Base-by-base conservation (phyloP, 2,113 vertebrate species). In the Zeus faber region DNA sequence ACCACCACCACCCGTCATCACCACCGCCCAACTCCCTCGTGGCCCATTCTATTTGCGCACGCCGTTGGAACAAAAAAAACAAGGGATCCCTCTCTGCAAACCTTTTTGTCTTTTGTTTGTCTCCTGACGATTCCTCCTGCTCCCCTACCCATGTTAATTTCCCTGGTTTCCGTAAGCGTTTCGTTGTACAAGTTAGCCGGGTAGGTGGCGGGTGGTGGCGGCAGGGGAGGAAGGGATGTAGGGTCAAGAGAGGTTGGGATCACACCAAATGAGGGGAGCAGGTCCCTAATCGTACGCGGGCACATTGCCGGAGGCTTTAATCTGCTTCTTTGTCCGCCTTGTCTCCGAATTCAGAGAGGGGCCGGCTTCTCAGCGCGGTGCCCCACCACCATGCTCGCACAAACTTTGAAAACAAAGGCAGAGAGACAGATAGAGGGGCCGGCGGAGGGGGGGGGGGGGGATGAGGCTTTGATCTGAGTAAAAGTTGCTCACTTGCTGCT, bases 61-160 rank as follows among this genome's bases (percentile, higher is more conserved):
- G 73, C 81, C 81, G 80, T 86, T 82, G 82, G 66, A 55, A 1
- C 51, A 79, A 65, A 69, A 82, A 74, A 72, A 62, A 58, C 62
- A n/a, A n/a, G n/a, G n/a, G n/a, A n/a, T n/a, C n/a, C n/a, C n/a
- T n/a, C n/a, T n/a, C n/a, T n/a, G n/a, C n/a, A n/a, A n/a, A n/a
- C n/a, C n/a, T n/a, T n/a, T n/a, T n/a, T n/a, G n/a, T n/a, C n/a
- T n/a, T n/a, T n/a, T n/a, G n/a, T n/a, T n/a, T n/a, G n/a, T n/a
- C n/a, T n/a, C n/a, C n/a, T n/a, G n/a, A n/a, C n/a, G n/a, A n/a
- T n/a, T n/a, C n/a, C n/a, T n/a, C n/a, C n/a, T n/a, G n/a, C n/a
- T n/a, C n/a, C n/a, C n/a, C n/a, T n/a, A n/a, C n/a, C n/a, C n/a
- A n/a, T n/a, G n/a, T n/a, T n/a, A n/a, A n/a, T n/a, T n/a, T n/a